phyloP scores from a whole-genome alignment of 2,888 invertebrate species.

The Xanthostigma xanthostigma region DNA sequence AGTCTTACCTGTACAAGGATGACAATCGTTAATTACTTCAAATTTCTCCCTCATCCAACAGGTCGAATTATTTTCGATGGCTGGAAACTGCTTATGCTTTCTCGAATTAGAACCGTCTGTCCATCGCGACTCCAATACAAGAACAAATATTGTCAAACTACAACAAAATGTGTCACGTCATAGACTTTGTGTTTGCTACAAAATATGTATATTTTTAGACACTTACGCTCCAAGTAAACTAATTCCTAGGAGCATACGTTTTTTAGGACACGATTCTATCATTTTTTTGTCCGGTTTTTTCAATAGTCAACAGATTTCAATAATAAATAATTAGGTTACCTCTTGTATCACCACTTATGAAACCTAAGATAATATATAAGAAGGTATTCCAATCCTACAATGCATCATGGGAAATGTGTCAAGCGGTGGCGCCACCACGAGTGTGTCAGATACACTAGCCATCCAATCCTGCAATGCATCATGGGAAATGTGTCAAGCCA shows the following conservation, averaged over 20 bases:
- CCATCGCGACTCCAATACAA: slow-evolving; percentile 68
- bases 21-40: slow-evolving; percentile 59
- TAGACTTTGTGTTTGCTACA: slow-evolving; percentile 5
- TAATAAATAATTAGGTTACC: too few species aligned
- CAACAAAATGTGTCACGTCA: slow-evolving; percentile 21
- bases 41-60: slow-evolving; percentile 62
- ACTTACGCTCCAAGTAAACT: slow-evolving; percentile 61
- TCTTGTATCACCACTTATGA: too few species aligned
- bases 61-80: slow-evolving; percentile 59
- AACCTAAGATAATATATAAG: too few species aligned
- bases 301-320: too few species aligned
- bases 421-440: too few species aligned
- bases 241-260: slow-evolving; percentile 68
- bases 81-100: slow-evolving; percentile 46
- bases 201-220: slow-evolving; percentile 6
- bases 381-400: too few species aligned
- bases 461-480: too few species aligned
- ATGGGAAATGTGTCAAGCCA: too few species aligned
- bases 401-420: too few species aligned
- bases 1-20: slow-evolving; percentile 60
- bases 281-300: slow-evolving; percentile 30
- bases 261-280: slow-evolving; percentile 74
- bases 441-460: too few species aligned
- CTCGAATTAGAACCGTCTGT: slow-evolving; percentile 34
- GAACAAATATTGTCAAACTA: slow-evolving; percentile 65